Base-by-base conservation (phyloP, 30 jellyfish, hydroid and myxozoan species). In the Pseudorhiza aurosa region DNA sequence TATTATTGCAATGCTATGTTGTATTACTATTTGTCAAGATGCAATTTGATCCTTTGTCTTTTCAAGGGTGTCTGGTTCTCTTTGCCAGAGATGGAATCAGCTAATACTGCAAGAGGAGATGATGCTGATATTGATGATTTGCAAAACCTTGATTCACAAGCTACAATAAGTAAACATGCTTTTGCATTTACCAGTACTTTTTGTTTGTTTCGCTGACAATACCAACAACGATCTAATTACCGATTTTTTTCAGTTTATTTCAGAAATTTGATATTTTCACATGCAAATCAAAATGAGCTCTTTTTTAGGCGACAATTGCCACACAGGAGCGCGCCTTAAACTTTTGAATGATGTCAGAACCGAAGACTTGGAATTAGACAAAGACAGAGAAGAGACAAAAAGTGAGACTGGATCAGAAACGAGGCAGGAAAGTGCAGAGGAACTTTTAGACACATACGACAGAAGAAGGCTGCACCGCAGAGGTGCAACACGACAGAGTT, bases 71-170 rank as follows among this genome's bases (percentile, higher is more conserved):
- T 83, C 44, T 82, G 98, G 96, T 91, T 91, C 65, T 91, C 98
- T 0, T 83, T 91, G 25, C 98, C 98, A 28, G 98, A 91, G 59
- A 91, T 91, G 90, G 98, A 91, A 51, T 77, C 67, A 22, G 36
- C 83, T 10, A 53, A 22, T 53, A 15, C 22, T 53, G 67, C 67
- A 53, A 15, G 35, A 36, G 24, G 6, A 53, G 24, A 53, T 18
- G 70, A 75, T 69, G 37, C 76, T 2, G 88, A 83, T 22, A 31
- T 10, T 1, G 77, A 63, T 9, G 60, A 46, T 46, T n/a, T n/a
- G n/a, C n/a, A n/a, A n/a, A n/a, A n/a, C n/a, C n/a, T n/a, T n/a
- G n/a, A n/a, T n/a, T n/a, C n/a, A n/a, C n/a, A n/a, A n/a, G n/a
- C n/a, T n/a, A n/a, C n/a, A n/a, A n/a, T n/a, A n/a, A n/a, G n/a